Evolutionary conservation across 2,113 vertebrate genomes (phyloP), one percentile per base, ranked within the genome.

Genomic region (Proteles cristata): DNA sequence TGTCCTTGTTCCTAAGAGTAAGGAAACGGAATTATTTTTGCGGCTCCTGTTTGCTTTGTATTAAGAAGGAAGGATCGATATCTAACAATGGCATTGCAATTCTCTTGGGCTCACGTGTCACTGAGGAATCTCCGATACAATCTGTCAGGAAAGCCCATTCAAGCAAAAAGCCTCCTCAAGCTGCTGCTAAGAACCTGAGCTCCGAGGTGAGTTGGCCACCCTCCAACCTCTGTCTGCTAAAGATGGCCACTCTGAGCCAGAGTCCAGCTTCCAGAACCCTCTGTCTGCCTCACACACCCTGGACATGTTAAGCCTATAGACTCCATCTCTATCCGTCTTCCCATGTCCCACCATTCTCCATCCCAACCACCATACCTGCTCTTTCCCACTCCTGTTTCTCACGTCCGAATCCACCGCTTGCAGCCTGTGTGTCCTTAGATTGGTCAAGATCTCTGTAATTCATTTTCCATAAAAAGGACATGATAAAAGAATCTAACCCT

Each of bases 1-100:
- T 93, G 96, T 90, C 83, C 82, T 96, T 90, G 48, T 63, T 69
- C 77, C 25, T 7, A 53, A 33, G 43, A 28, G 33, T 65, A 68
- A 50, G 45, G 31, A 84, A 88, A 92, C 25, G 65, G 73, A 68
- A 39, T 96, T n/a, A 19, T 76, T 92, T 96, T 58, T 69, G 55
- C 73, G n/a, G 23, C 14, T 76, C n/a, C 35, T 39, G 31, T 71
- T 73, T 74, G 31, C 69, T 94, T 88, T 35, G 17, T 45, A 35
- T 84, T 77, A 65, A 61, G 43, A 96, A 74, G 63, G 68, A 96
- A 97, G 65, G 19, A 76, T 88, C 63, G 39, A 3, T 58, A 14
- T 28, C 73, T 76, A 39, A 45, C 10, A 17, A 48, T 28, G 71
- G 61, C 68, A 15, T 39, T 53, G 16, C 26, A n/a, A 6, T 68